Base-by-base conservation (phyloP, 1,140 invertebrate species). In the Drosophila pachea region DNA sequence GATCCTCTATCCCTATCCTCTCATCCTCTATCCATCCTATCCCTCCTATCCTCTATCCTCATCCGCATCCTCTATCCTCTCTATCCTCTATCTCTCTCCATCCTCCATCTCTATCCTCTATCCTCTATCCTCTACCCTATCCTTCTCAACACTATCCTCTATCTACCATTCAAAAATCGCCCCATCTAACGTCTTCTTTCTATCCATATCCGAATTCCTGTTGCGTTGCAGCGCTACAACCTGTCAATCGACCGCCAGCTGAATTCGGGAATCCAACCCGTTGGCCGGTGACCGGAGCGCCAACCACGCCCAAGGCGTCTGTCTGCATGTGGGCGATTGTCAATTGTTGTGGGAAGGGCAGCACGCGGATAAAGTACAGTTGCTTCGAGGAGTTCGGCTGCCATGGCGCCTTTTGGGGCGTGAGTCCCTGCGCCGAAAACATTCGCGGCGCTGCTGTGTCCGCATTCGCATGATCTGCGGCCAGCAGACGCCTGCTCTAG, bases 301-400 rank as follows among this genome's bases (percentile, higher is more conserved):
- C 32, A 7, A 38, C 81, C 32, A 71, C 61, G 70, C 89, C 45
- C 38, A 89, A 33, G 54, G 92, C 92, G 6, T 87, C 88, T 63
- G 79, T 88, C 33, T 95, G 94, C 77, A 91, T 94, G 29, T 93
- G 92, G 91, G 93, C 94, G 0, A 91, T 94, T 5, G 89, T 94
- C 8, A 91, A 92, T 22, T 95, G 94, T 76, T 95, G 94, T 69
- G 90, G 91, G 29, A 77, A 82, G 7, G 88, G 69, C 4, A 89
- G 76, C 47, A 68, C 47, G 58, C 69, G 70, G 63, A 89, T 90
- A 43, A 90, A 87, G 62, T 91, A 91, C 63, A 89, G 89, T 5
- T 95, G 94, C 78, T 95, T 95, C 82, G 92, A 93, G 74, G 83
- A 90, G 1, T 89, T 92, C 61, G 92, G 92, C 4, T 95, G 94